Base-by-base conservation (phyloP, 2,113 vertebrate genomes). In the Panthera leo region DNA sequence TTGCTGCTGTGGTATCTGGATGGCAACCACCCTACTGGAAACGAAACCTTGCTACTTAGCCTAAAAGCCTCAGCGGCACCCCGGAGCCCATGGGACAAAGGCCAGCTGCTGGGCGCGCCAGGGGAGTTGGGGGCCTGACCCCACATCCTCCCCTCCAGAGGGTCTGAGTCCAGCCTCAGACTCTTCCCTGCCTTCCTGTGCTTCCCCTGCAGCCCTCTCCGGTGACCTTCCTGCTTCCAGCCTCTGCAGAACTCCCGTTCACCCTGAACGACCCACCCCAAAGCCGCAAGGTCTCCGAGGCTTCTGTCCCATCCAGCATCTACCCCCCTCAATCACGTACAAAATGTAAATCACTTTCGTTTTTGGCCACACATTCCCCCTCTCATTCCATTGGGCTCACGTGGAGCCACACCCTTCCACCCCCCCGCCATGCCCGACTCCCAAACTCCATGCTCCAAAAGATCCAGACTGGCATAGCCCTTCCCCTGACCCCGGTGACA, bases 401-500 rank as follows among this genome's bases (percentile, higher is more conserved):
- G 15, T 3, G 39, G 15, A 36, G 31, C 68, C 36, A 18, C 15
- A 63, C 15, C 39, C 23, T 31, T 14, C 19, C 27, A 7, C n/a
- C 11, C 31, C 78, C 78, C 34, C 53, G 45, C 51, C 88, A 13
- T 25, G 39, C 34, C 39, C 34, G 34, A 79, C 31, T 36, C 39
- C 68, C 68, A 36, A 7, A 6, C 39, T 61, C 68, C 80, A 75
- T 5, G 15, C 91, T 36, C 80, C 36, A 45, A 29, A 45, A 21
- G 53, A 75, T 13, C 36, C 15, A 34, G 42, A 42, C 45, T n/a
- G 10, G 14, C 34, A 11, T 0, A 2, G 36, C 2, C 80, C 61
- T 19, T 75, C 29, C 68, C 48, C 16, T 14, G 0, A 25, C 18
- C 12, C 53, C 1, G 0, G 42, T 1, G 11, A 45, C 19, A 42